Conservation (phyloP, 2,113 vertebrate genomes). For the Phyllopteryx taeniolatus region DNA sequence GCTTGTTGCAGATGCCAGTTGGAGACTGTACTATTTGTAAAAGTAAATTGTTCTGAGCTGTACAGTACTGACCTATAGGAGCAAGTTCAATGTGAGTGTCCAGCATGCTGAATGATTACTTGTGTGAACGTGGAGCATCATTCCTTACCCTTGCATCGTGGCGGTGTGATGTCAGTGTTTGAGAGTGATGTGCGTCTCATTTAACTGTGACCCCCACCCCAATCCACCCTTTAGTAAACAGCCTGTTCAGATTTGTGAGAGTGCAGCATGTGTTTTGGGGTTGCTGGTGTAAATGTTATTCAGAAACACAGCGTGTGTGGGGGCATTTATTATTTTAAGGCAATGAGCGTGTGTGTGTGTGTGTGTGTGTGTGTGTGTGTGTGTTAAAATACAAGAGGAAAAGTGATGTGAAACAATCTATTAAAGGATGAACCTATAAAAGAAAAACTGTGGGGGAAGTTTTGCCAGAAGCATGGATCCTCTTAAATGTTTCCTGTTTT, state of each 20-base stretch:
- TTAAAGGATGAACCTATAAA: conserved; percentile 48
- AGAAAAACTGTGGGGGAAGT: conserved; percentile 34
- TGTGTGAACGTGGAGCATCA: conserved; percentile 68
- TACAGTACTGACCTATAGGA: conserved; percentile 66
- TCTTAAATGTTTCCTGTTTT: conserved; percentile 69
- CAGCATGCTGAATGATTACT: conserved; percentile 77
- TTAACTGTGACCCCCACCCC: conserved; percentile 52
- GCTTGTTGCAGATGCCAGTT: conserved; percentile 65
- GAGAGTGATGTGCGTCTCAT: conserved; percentile 69
- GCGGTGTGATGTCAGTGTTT: conserved; percentile 70
- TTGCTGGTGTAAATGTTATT: conserved; percentile 60
- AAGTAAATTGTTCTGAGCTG: conserved; percentile 69
- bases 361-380: not conserved
- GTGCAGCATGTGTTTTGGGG: conserved; percentile 71
- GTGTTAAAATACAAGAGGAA: conserved; percentile 42
- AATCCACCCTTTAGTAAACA: conserved; percentile 62
- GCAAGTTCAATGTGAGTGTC: conserved; percentile 66
- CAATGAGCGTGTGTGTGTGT: conserved; percentile 19
- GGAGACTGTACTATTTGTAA: conserved; percentile 72
- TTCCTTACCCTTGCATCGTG: conserved; percentile 68
- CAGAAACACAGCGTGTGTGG: conserved; percentile 38
- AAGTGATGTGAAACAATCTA: conserved; percentile 49
- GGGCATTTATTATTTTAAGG: conserved; percentile 21
- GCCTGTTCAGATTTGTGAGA: conserved; percentile 73
- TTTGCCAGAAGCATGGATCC: conserved; percentile 70